Percentiles rank a stretch among this genome's conserved stretches.
Evolutionary conservation across 2,113 vertebrate species (phyloP).

Genomic region (Nothocercus julius): DNA sequence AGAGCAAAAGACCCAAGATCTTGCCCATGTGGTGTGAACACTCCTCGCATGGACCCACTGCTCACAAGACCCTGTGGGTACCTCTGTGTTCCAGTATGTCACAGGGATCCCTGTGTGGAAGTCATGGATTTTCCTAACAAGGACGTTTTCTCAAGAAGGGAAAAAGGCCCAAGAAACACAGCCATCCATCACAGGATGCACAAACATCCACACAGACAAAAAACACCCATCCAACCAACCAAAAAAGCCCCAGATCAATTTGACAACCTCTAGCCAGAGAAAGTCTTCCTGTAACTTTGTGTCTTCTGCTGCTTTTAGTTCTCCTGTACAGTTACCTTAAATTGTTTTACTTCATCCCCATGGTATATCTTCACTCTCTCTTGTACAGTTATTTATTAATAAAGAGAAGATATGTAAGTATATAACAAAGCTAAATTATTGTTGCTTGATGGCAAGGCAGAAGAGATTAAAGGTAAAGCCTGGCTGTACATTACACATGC

Average conservation of each 20-base stretch:
- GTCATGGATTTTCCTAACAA: not conserved
- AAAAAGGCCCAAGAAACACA: not conserved
- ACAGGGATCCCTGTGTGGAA: not conserved
- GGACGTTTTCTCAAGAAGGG: not conserved
- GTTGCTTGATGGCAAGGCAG: not conserved
- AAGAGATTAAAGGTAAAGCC: not conserved
- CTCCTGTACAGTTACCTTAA: not conserved
- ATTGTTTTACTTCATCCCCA: not conserved
- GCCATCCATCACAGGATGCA: not conserved
- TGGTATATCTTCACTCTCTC: not conserved
- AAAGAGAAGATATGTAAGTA: not conserved
- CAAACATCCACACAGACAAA: not conserved
- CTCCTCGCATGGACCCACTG: not conserved
- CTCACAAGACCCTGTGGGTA: not conserved
- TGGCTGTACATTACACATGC: not conserved
- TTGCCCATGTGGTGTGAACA: rapidly evolving
- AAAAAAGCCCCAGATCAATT: not conserved
- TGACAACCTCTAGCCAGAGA: not conserved
- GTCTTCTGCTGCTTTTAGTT: not conserved
- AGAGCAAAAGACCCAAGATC: too few species aligned
- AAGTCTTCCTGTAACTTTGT: not conserved
- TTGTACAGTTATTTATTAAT: not conserved
- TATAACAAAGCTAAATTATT: not conserved
- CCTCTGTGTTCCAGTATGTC: not conserved
- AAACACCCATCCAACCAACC: too few species aligned